Base-by-base conservation (phyloP, 2,113 vertebrate genomes). In the Paralichthys olivaceus region DNA sequence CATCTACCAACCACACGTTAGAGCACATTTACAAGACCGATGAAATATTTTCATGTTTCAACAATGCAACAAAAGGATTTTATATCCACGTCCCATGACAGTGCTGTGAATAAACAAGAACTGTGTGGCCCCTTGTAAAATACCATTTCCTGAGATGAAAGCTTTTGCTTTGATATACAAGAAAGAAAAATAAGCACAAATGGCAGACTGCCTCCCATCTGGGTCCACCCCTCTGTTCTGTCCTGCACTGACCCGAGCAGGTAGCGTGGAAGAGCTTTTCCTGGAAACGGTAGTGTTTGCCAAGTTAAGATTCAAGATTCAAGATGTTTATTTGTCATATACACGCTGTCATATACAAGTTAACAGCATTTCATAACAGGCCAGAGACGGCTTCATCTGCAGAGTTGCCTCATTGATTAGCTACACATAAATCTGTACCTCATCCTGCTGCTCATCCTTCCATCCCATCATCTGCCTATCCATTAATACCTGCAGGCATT, bases 151-250 rank as follows among this genome's bases (percentile, higher is more conserved):
- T 37, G 4, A 37, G 34, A 5, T 37, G 34, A 8, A 37, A 4
- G 34, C 34, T 37, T 8, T 37, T 5, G 34, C 34, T 8, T 5
- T 5, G 4, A 37, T 37, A 37, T 37, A 37, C 4, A 37, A 37
- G 34, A 8, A 37, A 37, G 34, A 8, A 37, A 37, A 73, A 29
- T 56, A 54, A n/a, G n/a, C 1, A 9, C 37, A 37, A 65, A 81
- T 54, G 76, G 73, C 55, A 81, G 75, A 65, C 15, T 0, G 59
- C 80, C 77, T 63, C 22, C 34, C 49, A 2, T 70, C 47, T 68
- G 64, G n/a, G 23, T 29, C 28, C 12, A 5, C 7, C 12, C 20
- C 26, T 72, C n/a, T 54, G 65, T 49, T 67, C 75, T 60, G 65
- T 54, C 63, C 75, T 56, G 9, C 34, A 9, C 64, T 34, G 58